Evolutionary conservation across 2,888 invertebrate species (phyloP).

Genomic region (Synergus itoensis): DNA sequence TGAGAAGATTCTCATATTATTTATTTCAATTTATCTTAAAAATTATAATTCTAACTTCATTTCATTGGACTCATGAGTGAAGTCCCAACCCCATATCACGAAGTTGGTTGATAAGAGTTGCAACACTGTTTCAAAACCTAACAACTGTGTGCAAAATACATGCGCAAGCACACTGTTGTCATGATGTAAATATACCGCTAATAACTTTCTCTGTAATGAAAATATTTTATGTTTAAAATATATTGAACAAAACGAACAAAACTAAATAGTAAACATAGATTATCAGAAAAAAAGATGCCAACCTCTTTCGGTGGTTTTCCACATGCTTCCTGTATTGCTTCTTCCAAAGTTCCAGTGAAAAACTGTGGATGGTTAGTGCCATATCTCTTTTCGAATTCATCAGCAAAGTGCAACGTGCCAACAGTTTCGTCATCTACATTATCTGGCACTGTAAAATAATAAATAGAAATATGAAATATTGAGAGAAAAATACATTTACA

Average conservation of each 20-base stretch:
- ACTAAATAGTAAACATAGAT: not conserved
- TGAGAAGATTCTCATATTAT: not conserved
- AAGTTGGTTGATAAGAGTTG: constrained; percentile 94
- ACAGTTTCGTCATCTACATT: constrained; percentile 90
- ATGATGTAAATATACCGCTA: constrained; percentile 98
- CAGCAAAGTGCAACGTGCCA: constrained; percentile 92
- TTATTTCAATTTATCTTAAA: constrained; percentile 2
- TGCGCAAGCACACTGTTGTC: constrained; percentile 96
- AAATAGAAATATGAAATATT: not conserved
- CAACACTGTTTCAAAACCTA: constrained; percentile 94
- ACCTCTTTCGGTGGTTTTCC: constrained; percentile 93
- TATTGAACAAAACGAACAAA: not conserved
- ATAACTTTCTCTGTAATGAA: constrained; percentile 88
- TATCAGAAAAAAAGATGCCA: constrained; percentile 13
- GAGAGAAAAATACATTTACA: not conserved
- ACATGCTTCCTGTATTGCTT: constrained; percentile 94
- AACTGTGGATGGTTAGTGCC: constrained; percentile 93
- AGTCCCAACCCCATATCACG: constrained; percentile 98
- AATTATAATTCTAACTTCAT: constrained; percentile 81
- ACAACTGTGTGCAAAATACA: constrained; percentile 96
- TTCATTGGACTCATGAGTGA: constrained; percentile 93
- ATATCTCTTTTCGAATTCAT: constrained; percentile 91
- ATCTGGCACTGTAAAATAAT: constrained; percentile 86
- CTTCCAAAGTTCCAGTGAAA: constrained; percentile 94
- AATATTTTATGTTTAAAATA: constrained; percentile 44